Conservation (phyloP, 1,140 invertebrate species). For the Heterodera schachtii region DNA sequence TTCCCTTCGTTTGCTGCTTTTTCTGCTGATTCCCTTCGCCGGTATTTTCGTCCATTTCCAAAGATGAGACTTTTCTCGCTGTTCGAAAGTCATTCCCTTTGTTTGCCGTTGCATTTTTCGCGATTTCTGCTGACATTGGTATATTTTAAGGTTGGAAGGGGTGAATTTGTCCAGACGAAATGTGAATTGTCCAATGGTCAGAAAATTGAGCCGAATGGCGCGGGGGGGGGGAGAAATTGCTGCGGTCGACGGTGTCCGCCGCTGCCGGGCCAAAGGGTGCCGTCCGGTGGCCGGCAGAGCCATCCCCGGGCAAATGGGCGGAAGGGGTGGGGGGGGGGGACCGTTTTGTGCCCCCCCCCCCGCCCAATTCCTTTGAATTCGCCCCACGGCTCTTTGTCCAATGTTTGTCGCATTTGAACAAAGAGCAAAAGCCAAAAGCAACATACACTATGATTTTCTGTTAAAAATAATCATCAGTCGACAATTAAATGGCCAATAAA, state of each 20-base stretch:
- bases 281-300: slow-evolving; percentile 15
- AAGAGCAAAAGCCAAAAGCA: neutral
- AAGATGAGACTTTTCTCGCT: too few species aligned
- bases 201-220: neutral
- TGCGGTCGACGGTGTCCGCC: too few species aligned
- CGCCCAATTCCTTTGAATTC: too few species aligned
- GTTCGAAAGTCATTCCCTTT: neutral
- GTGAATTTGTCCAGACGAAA: neutral
- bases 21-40: neutral
- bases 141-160: neutral
- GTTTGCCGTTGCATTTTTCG: neutral
- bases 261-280: neutral
- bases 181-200: neutral
- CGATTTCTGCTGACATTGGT: neutral
- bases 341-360: neutral
- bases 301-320: neutral
- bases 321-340: neutral
- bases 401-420: neutral
- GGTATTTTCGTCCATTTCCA: neutral
- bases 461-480: slow-evolving; percentile 1
- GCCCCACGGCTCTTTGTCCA: too few species aligned
- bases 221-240: too few species aligned
- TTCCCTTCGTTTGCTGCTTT: neutral
- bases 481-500: neutral
- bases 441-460: neutral